A percentile compares a stretch with the other conserved stretches of the same genome.
phyloP scores from a whole-genome alignment of 2,113 vertebrate genomes.

The Anser cygnoides region DNA sequence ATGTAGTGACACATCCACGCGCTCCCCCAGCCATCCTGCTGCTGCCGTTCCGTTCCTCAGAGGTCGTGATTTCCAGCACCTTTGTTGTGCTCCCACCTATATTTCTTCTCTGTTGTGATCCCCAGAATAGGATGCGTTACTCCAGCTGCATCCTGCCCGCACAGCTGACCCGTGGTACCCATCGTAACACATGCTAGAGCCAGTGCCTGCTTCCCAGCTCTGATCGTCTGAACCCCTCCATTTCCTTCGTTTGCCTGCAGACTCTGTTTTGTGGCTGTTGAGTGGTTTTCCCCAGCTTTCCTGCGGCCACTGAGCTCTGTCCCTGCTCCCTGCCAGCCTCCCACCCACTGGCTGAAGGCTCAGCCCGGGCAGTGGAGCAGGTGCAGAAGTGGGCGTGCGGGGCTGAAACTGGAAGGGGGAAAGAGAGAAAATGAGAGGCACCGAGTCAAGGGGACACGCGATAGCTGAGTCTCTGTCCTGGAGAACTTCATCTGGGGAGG shows the following conservation, averaged over 20 bases:
- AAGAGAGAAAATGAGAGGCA: neutral
- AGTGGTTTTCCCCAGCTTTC: neutral
- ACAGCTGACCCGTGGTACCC: neutral
- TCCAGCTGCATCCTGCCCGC: neutral
- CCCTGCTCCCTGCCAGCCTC: neutral
- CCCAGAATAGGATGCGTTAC: neutral
- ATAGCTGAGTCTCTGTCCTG: neutral
- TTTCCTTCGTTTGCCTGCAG: neutral
- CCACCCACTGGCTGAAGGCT: neutral
- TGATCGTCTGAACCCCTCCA: neutral
- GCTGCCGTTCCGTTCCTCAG: neutral
- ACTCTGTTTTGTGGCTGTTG: fast-evolving
- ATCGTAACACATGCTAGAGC: neutral
- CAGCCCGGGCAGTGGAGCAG: neutral
- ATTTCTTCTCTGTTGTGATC: neutral
- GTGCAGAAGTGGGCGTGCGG: neutral
- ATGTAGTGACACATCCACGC: neutral
- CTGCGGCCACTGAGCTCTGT: neutral
- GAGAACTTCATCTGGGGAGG: neutral
- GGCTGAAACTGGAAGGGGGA: neutral
- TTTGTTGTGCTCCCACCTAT: neutral
- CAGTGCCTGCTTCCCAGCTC: neutral
- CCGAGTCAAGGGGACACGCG: neutral
- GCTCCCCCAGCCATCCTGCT: neutral
- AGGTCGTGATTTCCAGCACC: neutral